Base-by-base conservation (phyloP, 2,888 invertebrate genomes). In the Diarsia rubi region DNA sequence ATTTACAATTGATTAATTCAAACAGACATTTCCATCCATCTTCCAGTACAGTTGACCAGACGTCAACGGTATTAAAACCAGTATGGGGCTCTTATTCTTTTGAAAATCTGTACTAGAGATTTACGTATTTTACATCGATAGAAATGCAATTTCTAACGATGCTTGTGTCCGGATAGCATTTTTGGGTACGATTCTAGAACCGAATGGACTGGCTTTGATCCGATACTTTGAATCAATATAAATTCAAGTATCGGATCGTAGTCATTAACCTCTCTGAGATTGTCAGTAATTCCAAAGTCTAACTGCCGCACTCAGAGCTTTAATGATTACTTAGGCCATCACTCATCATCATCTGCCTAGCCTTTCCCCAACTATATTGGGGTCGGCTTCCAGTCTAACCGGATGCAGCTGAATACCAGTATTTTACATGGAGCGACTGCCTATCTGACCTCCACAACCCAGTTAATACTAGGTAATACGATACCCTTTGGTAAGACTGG, bases 1-100 rank as follows among this genome's bases (percentile, higher is more conserved):
- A 69, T 69, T 75, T 64, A 67, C 45, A 63, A 45, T 74, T 73
- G 63, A 83, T 83, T 80, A 73, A 83, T 80, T 65, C 49, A 67
- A 59, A 70, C 45, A 71, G 45, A 81, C 47, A 45, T 71, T 71
- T 42, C 31, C 31, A 78, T 81, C 16, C 59, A 69, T 83, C 74
- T 69, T 81, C 24, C 16, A 54, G 49, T 70, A 42, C 62, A 62
- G 62, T 42, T n/a, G 62, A 0, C 60, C 60, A 3, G n/a, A 16
- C 42, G 42, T 42, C 9, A 42, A 2, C n/a, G n/a, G n/a, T 42
- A 24, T n/a, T 21, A 24, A 3, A 62, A 62, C 62, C n/a, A 62
- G n/a, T 16, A 24, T 16, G n/a, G n/a, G 6, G 16, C n/a, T 62
- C 21, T 62, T 16, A 9, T 24, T 62, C 3, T 42, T 0, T 62